Percentiles rank a stretch among this genome's conserved stretches.
Evolutionary conservation across 2,797 vertebrate genomes (phyloP).

Genomic region (Esox lucius): DNA sequence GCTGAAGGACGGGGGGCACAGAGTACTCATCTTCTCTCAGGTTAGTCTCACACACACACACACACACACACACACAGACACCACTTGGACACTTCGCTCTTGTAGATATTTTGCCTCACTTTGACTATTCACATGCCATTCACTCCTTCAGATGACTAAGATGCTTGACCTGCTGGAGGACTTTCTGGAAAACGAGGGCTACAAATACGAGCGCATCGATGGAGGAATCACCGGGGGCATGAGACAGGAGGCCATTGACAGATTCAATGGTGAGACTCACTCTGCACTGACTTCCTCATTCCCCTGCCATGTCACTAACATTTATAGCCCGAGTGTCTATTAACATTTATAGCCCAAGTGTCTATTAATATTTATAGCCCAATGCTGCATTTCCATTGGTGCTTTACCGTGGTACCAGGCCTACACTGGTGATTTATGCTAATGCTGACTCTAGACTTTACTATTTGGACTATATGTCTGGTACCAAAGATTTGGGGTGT

Average conservation of each 20-base stretch:
- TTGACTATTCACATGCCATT: not conserved
- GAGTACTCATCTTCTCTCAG: conserved; percentile 98
- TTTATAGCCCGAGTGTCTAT: not conserved
- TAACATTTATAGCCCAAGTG: not conserved
- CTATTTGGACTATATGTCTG: no score
- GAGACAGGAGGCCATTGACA: conserved; percentile 98
- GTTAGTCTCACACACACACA: conserved; percentile 55
- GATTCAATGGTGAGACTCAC: conserved; percentile 85
- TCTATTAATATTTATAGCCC: no score
- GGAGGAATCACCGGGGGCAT: conserved; percentile 96
- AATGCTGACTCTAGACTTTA: no score
- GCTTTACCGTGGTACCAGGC: no score
- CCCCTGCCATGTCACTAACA: not conserved
- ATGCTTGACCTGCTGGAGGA: conserved; percentile 97
- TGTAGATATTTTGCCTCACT: not conserved
- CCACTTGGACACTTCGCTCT: not conserved
- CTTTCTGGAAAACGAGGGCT: conserved; percentile 95
- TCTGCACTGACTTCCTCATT: not conserved
- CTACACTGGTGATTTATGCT: no score
- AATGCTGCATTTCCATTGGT: no score
- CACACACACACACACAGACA: not conserved
- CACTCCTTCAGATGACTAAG: conserved; percentile 89
- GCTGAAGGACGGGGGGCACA: conserved; percentile 91
- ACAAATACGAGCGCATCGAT: conserved; percentile 97
- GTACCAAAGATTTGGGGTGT: no score